phyloP scores from a whole-genome alignment of 1,140 invertebrate genomes.

The Listronotus bonariensis region DNA sequence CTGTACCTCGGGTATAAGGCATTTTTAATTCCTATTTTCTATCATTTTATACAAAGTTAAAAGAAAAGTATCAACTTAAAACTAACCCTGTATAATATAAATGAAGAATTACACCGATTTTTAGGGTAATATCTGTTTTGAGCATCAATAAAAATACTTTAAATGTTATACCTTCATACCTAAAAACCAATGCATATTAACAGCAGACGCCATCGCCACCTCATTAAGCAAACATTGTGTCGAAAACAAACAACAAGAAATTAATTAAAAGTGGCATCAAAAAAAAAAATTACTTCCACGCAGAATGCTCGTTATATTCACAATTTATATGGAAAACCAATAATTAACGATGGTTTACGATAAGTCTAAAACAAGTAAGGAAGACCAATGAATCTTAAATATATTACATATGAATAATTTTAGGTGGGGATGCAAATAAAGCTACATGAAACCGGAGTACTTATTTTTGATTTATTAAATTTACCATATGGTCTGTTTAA shows the following conservation, averaged over 20 bases:
- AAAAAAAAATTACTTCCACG: constrained; percentile 18
- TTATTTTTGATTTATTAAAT: no score
- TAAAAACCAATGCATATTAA: neutral
- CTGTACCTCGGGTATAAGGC: no score
- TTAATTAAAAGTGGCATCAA: constrained; percentile 18
- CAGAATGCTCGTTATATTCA: constrained; percentile 26
- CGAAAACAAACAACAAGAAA: constrained; percentile 11
- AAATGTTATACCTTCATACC: no score
- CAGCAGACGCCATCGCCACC: constrained; percentile 9
- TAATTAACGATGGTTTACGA: constrained; percentile 20
- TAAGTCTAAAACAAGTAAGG: constrained; percentile 12
- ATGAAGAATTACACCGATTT: no score
- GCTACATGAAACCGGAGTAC: neutral
- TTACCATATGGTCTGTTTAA: no score
- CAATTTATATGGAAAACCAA: constrained; percentile 32
- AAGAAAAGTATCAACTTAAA: no score
- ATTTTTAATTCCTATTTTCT: no score
- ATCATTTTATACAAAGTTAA: no score
- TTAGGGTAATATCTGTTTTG: no score
- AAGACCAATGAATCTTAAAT: constrained; percentile 15
- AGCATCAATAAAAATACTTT: no score
- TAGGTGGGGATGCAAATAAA: constrained; percentile 5
- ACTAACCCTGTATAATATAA: no score
- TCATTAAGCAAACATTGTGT: constrained; percentile 13
- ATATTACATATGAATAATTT: constrained; percentile 13